Evolutionary conservation across 1,140 invertebrate species (phyloP), one percentile per base, ranked within the genome.

Genomic region (Pseudomyrmex sp.): DNA sequence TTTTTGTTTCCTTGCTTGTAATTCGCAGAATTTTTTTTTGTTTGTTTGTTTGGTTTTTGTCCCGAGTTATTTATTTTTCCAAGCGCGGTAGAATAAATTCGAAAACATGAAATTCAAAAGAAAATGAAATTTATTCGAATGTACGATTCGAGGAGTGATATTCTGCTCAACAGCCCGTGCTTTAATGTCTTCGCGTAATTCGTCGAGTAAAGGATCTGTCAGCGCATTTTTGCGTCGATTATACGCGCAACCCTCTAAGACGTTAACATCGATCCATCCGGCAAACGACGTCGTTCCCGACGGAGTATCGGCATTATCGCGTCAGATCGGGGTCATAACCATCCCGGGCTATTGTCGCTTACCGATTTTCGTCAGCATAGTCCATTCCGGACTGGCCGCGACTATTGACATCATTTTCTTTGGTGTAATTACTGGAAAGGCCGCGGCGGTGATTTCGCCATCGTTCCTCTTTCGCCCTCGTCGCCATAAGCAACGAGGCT

Each of bases 371-470:
- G 85, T 86, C 82, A 59, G 68, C 84, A 52, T 7, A 35, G 35
- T 70, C 72, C 35, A 79, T 75, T 82, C 13, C 52, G 15, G 26
- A 54, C 79, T 18, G 56, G 59, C 56, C 26, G 15, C 44, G 63
- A 83, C 83, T 48, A 77, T 86, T 88, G 85, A 73, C 87, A 56
- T 76, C 83, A 89, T 89, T 89, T 89, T 86, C 88, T 89, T 89
- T 89, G 26, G 56, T 79, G 76, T 85, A 89, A 89, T 89, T 89
- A 89, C 88, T 82, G 63, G 82, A 86, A 82, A 89, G 87, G 58
- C 66, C 61, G 68, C 50, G 35, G 58, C 26, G 84, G 83, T 83
- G 89, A 88, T 90, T 90, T 83, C 69, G 54, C 46, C 61, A 50
- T 52, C 73, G 9, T 46, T 15, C 58, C 48, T 26, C 1, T 48